These are phyloP conservation scores for Dryocosmus kuriphilus DNA, from an alignment of 2,888 invertebrate species.

Conservation along the genomic window DNA sequence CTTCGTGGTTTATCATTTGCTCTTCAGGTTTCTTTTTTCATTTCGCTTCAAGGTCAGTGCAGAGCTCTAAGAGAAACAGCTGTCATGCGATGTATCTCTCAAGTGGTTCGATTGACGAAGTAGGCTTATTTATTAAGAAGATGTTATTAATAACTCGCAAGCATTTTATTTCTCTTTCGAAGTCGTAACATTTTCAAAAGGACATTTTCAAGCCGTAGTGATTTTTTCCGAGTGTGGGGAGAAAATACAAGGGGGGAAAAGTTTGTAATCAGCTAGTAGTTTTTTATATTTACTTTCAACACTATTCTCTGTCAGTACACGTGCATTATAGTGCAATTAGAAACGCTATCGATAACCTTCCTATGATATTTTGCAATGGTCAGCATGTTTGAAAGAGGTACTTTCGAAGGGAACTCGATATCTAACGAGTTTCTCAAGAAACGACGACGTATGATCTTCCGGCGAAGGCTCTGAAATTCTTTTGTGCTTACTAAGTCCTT, in stretches of 20 bases:
- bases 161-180: not conserved
- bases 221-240: not conserved
- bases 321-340: slow-evolving; percentile 40
- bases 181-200: not conserved
- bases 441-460: slow-evolving; percentile 29
- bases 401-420: slow-evolving; percentile 40
- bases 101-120: slow-evolving; percentile 19
- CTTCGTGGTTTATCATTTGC: not conserved
- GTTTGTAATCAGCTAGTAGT: slow-evolving; percentile 22
- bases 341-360: slow-evolving; percentile 41
- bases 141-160: slow-evolving; percentile 27
- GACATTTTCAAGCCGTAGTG: not conserved
- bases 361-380: slow-evolving; percentile 40
- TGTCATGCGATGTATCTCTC: slow-evolving; percentile 6
- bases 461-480: slow-evolving; percentile 33
- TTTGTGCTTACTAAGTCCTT: slow-evolving; percentile 31
- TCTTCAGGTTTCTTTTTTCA: slow-evolving; percentile 28
- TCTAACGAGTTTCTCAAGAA: slow-evolving; percentile 39
- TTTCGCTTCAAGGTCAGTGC: slow-evolving; percentile 25
- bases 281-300: slow-evolving; percentile 29
- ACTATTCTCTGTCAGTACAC: slow-evolving; percentile 13
- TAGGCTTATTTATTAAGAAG: slow-evolving; percentile 28
- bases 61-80: slow-evolving; percentile 31
- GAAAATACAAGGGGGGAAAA: not conserved
- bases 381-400: slow-evolving; percentile 35